Evolutionary conservation across 2,888 invertebrate genomes (phyloP).

Genomic region (Drosophila prostipennis): DNA sequence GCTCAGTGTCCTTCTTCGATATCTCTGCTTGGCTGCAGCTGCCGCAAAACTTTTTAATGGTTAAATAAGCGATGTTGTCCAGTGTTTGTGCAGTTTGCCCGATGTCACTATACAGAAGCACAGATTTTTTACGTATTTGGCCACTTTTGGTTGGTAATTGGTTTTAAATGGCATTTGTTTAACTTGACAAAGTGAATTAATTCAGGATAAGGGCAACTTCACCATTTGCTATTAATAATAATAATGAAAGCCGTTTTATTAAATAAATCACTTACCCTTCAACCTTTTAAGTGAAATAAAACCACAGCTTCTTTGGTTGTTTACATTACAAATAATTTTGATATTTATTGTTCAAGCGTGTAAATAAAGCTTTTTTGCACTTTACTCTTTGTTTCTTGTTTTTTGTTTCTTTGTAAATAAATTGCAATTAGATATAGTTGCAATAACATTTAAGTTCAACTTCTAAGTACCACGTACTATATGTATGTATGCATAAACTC

Average conservation of each 20-base stretch:
- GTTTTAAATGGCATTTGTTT: slow-evolving; percentile 16
- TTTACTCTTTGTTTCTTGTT: slow-evolving; percentile 54
- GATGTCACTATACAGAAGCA: slow-evolving; percentile 4
- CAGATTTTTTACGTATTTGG: slow-evolving; percentile 12
- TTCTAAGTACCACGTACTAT: slow-evolving; percentile 33
- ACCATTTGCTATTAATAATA: not conserved
- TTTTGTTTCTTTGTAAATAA: slow-evolving; percentile 58
- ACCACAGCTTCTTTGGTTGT: not conserved
- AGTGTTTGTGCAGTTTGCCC: slow-evolving; percentile 18
- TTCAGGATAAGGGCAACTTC: not conserved
- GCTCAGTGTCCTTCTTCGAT: slow-evolving; percentile 5
- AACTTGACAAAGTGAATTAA: slow-evolving; percentile 9
- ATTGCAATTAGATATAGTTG: slow-evolving; percentile 43
- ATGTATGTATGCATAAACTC: slow-evolving; percentile 13
- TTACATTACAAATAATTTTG: slow-evolving; percentile 43
- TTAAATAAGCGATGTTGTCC: slow-evolving; percentile 55
- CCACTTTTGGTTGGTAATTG: slow-evolving; percentile 23
- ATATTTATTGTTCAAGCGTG: slow-evolving; percentile 64
- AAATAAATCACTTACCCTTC: slow-evolving; percentile 5
- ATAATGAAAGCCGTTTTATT: not conserved
- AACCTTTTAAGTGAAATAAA: slow-evolving; percentile 4
- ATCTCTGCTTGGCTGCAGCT: slow-evolving; percentile 30
- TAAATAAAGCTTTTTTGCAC: slow-evolving; percentile 71
- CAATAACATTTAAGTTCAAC: slow-evolving; percentile 39
- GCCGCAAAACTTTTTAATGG: slow-evolving; percentile 57